Conservation (phyloP, 2,888 invertebrate genomes). For the Chirona hameri region DNA sequence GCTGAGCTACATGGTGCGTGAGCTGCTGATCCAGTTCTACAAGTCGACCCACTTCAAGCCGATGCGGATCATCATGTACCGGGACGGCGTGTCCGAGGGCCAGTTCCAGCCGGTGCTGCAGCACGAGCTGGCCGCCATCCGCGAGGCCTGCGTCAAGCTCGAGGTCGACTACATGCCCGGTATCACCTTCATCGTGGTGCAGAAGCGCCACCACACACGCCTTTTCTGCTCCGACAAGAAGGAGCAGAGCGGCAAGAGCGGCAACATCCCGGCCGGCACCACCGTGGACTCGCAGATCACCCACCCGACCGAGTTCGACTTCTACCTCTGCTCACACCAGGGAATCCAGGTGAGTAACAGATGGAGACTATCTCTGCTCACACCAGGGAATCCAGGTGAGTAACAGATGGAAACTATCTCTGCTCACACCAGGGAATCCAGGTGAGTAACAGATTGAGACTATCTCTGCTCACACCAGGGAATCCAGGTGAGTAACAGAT, state of each 20-base stretch:
- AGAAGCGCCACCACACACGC: conserved; percentile 96
- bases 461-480: too few species aligned
- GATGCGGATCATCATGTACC: conserved; percentile 91
- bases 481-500: too few species aligned
- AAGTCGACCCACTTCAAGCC: conserved; percentile 99
- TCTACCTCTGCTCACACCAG: conserved; percentile 98
- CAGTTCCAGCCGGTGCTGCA: conserved; percentile 92
- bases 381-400: too few species aligned
- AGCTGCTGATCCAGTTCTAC: conserved; percentile 98
- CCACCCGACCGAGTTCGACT: conserved; percentile 99
- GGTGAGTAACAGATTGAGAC: too few species aligned
- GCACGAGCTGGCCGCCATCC: conserved; percentile 93
- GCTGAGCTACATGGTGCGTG: conserved; percentile 95
- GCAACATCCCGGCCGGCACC: conserved; percentile 99
- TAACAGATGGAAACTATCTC: too few species aligned
- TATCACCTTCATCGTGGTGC: conserved; percentile 96
- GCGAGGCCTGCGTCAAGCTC: conserved; percentile 96
- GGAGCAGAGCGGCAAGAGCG: conserved; percentile 97
- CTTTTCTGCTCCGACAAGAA: conserved; percentile 98
- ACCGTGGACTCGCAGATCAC: conserved; percentile 99
- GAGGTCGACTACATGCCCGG: conserved; percentile 97
- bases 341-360: too few species aligned
- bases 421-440: too few species aligned
- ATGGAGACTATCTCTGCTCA: too few species aligned
- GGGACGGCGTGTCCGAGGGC: conserved; percentile 99